Evolutionary conservation across 2,888 invertebrate species (phyloP).

Genomic region (Taphrorychus bicolor): DNA sequence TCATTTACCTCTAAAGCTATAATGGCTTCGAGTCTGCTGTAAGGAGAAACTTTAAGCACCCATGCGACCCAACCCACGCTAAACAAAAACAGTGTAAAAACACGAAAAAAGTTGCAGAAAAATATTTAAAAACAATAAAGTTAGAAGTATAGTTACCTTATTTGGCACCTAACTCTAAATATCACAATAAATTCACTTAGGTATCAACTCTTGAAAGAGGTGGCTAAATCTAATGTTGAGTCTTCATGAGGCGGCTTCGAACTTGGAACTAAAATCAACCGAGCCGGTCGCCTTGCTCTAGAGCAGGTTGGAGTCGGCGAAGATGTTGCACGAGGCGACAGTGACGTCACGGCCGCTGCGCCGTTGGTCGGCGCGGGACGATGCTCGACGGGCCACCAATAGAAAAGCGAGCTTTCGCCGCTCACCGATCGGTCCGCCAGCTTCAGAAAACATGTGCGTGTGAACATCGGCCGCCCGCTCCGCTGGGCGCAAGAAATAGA

Average conservation of each 20-base stretch:
- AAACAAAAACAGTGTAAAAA: not conserved
- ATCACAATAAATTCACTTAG: constrained; percentile 61
- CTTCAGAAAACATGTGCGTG: constrained; percentile 53
- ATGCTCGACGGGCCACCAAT: constrained; percentile 51
- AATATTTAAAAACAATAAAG: not conserved
- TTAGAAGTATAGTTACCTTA: constrained; percentile 55
- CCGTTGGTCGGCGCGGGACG: constrained; percentile 45
- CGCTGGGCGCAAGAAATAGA: constrained; percentile 57
- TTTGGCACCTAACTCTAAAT: constrained; percentile 62
- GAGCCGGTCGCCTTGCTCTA: constrained; percentile 36
- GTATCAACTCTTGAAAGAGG: constrained; percentile 54
- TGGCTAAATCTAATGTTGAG: constrained; percentile 55
- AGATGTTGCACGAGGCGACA: constrained; percentile 22
- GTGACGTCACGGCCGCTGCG: constrained; percentile 53
- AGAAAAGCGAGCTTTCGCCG: constrained; percentile 50
- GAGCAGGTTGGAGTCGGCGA: constrained; percentile 31
- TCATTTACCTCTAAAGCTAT: too few species aligned
- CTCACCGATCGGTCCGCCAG: constrained; percentile 47
- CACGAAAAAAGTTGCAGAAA: not conserved
- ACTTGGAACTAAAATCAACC: constrained; percentile 52
- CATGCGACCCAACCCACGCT: too few species aligned
- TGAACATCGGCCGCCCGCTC: constrained; percentile 47
- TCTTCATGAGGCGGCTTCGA: constrained; percentile 55
- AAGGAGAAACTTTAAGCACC: too few species aligned
- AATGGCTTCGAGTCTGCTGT: too few species aligned